Percentiles rank a stretch among this genome's conserved stretches.
Evolutionary conservation across 1,140 invertebrate species (phyloP).

Genomic region (Drosophila ficusphila): DNA sequence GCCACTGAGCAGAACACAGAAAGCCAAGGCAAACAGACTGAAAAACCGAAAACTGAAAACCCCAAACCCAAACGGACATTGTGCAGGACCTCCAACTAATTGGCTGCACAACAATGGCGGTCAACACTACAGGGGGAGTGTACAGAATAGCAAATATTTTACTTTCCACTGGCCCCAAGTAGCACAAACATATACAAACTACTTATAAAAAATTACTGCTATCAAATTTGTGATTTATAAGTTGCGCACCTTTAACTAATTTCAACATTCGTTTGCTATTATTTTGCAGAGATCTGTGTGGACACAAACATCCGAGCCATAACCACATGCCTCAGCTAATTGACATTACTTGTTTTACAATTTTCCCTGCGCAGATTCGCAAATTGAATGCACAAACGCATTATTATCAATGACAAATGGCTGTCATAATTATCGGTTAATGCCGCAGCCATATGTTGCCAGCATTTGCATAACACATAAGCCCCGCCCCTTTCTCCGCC

Average conservation of each 20-base stretch:
- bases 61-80: slow-evolving; percentile 13
- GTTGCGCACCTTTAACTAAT: no score
- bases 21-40: slow-evolving; percentile 12
- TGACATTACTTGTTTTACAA: slow-evolving; percentile 53
- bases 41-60: slow-evolving; percentile 9
- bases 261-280: neutral
- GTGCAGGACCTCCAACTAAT: slow-evolving; percentile 38
- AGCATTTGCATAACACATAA: slow-evolving; percentile 62
- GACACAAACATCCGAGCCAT: neutral
- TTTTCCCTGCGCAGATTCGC: slow-evolving; percentile 18
- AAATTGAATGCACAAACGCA: slow-evolving; percentile 57
- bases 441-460: slow-evolving; percentile 65
- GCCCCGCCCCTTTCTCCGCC: neutral
- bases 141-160: no score
- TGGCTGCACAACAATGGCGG: slow-evolving; percentile 8
- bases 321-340: slow-evolving; percentile 34
- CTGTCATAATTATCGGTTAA: slow-evolving; percentile 80
- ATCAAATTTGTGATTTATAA: no score
- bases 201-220: no score
- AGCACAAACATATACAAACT: no score
- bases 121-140: no score
- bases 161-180: no score
- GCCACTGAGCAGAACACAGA: slow-evolving; percentile 9
- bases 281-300: neutral
- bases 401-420: slow-evolving; percentile 73